Base-by-base conservation (phyloP, 1,140 invertebrate genomes). In the Camponotus vicinus region DNA sequence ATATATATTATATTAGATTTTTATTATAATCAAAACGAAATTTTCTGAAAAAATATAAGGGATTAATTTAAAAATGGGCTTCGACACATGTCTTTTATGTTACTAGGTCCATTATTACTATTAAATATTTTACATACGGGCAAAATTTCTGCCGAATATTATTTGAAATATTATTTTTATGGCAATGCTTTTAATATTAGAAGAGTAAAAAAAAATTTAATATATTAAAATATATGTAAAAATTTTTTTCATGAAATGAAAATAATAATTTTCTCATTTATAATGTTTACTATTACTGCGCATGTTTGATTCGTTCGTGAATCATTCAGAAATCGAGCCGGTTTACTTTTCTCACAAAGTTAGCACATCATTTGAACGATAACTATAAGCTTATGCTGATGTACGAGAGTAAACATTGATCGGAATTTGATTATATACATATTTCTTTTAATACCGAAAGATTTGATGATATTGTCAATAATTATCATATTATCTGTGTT, bases 341-440 rank as follows among this genome's bases (percentile, higher is more conserved):
- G 70, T 73, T 42, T 63, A 32, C 32, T 77, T 63, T 61, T 45
- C 15, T 7, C 40, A 77, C 9, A 61, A 42, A 76, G 32, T 61
- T 21, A 32, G 15, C n/a, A 32, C 21, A 32, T 77, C 21, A 8
- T 42, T 77, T 32, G 21, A 18, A 42, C 45, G 3, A n/a, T 3
- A 37, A 32, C 15, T n/a, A 21, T 76, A 42, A 76, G 37, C 32
- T 77, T 77, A 63, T 13, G 59, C 21, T 42, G 21, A 45, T 45
- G 45, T n/a, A 59, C n/a, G 1, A 61, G 13, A 76, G n/a, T 21
- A 76, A 76, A 76, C 37, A 77, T 57, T 32, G 27, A 40, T 63
- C 8, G 32, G 27, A 45, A 63, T 77, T 13, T 6, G 34, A 15
- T 61, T 32, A 77, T 0, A 2, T 0, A 9, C 27, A 9, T 49